Percentiles rank a stretch among this genome's conserved stretches.
Evolutionary conservation across 2,797 vertebrate species (phyloP).

Genomic region (Aplochiton taeniatus): DNA sequence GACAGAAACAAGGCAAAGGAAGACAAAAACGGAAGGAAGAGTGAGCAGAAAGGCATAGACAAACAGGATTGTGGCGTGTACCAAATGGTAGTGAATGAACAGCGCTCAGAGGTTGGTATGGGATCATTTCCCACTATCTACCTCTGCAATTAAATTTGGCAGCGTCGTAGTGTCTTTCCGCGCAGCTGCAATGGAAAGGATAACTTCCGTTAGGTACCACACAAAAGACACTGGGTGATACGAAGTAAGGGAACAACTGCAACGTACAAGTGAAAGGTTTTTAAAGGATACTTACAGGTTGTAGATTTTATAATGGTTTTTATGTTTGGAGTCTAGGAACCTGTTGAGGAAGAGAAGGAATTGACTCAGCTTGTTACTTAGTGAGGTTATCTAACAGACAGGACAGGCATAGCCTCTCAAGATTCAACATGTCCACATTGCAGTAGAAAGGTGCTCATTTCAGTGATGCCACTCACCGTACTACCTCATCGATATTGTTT

Average conservation of each 20-base stretch:
- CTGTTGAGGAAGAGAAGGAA: conserved; percentile 43
- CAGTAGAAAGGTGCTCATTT: too few species aligned
- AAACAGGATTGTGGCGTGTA: not conserved
- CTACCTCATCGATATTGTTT: conserved; percentile 99
- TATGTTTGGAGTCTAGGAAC: conserved; percentile 85
- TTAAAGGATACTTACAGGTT: conserved; percentile 93
- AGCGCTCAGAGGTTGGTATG: conserved; percentile 1
- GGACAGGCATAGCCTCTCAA: not conserved
- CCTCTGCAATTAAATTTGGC: conserved; percentile 99
- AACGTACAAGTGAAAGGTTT: conserved; percentile 9
- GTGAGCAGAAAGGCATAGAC: not conserved
- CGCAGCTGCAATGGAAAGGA: conserved; percentile 85
- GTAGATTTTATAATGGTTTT: conserved; percentile 99
- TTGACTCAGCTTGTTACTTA: too few species aligned
- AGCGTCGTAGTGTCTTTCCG: conserved; percentile 99
- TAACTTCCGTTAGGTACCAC: conserved; percentile 45
- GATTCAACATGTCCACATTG: not conserved
- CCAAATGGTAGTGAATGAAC: not conserved
- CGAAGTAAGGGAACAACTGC: conserved; percentile 33
- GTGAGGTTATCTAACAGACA: too few species aligned
- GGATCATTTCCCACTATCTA: conserved; percentile 55
- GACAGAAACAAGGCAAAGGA: conserved; percentile 17
- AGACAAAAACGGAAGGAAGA: not conserved
- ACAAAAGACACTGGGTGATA: not conserved
- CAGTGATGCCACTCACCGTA: conserved; percentile 83